Conservation (phyloP, 2,113 vertebrate genomes). For the Pycnonotus jocosus region DNA sequence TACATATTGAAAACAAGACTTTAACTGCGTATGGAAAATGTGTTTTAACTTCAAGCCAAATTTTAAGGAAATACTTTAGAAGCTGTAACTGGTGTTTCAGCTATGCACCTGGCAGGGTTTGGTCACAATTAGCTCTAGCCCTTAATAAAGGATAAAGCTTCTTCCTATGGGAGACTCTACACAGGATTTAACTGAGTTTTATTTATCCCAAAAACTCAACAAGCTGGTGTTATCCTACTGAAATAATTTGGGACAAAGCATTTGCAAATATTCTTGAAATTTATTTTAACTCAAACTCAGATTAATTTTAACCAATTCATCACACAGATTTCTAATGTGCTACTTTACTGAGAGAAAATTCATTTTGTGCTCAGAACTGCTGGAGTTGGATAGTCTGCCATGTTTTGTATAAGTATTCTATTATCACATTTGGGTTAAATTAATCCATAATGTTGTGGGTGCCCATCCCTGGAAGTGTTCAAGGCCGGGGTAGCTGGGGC, state of each 20-base stretch:
- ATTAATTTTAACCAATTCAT: not conserved
- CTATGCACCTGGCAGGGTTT: not conserved
- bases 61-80: not conserved
- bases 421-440: not conserved
- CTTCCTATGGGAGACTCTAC: not conserved
- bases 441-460: not conserved
- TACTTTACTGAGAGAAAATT: not conserved
- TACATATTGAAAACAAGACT: not conserved
- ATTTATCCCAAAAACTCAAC: not conserved
- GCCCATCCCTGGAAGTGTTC: not conserved
- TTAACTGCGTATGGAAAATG: not conserved
- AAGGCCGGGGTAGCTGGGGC: not conserved
- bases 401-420: not conserved
- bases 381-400: not conserved
- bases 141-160: not conserved
- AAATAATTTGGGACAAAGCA: not conserved
- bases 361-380: not conserved
- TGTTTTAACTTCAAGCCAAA: not conserved
- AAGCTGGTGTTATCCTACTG: fast-evolving
- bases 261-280: not conserved
- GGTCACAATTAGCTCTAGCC: not conserved
- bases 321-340: not conserved
- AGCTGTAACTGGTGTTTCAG: not conserved
- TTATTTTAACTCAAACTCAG: not conserved
- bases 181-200: not conserved